Percentiles rank a stretch among this genome's conserved stretches.
Evolutionary conservation across 2,888 invertebrate genomes (phyloP).

Genomic region (Nomada lathburiana): DNA sequence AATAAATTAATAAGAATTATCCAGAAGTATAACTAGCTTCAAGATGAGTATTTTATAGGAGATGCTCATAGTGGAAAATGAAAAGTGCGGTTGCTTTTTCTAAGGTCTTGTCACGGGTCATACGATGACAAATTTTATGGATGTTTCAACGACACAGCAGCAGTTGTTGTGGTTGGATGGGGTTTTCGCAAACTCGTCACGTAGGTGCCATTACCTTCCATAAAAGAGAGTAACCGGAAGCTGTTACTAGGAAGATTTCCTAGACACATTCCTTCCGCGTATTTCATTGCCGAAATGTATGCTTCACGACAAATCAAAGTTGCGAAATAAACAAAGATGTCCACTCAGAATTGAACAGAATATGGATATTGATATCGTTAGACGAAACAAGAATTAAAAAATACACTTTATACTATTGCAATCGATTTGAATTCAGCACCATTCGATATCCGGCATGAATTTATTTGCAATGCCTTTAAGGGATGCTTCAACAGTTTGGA

Average conservation of each 20-base stretch:
- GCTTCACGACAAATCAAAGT: not conserved
- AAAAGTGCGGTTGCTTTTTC: not conserved
- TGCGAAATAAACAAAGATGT: not conserved
- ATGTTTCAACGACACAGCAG: conserved; percentile 44
- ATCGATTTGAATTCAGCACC: not conserved
- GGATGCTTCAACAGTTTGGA: too few species aligned
- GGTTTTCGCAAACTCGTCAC: conserved; percentile 55
- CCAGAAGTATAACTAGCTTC: not conserved
- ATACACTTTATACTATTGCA: not conserved
- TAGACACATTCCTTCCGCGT: conserved; percentile 8
- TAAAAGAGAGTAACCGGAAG: conserved; percentile 56
- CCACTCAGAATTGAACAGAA: not conserved
- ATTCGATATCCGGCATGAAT: not conserved
- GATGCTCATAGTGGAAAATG: not conserved
- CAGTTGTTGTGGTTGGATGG: conserved; percentile 29
- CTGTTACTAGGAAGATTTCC: too few species aligned
- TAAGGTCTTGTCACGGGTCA: conserved; percentile 22
- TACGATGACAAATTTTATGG: conserved; percentile 39
- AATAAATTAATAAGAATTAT: not conserved
- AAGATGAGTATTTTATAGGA: too few species aligned
- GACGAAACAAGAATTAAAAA: not conserved
- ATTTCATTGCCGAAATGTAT: conserved; percentile 24
- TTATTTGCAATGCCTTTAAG: not conserved
- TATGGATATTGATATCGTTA: not conserved
- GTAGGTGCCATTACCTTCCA: conserved; percentile 46